Conservation (phyloP, 2,797 vertebrate species). For the Sibirionetta formosa region DNA sequence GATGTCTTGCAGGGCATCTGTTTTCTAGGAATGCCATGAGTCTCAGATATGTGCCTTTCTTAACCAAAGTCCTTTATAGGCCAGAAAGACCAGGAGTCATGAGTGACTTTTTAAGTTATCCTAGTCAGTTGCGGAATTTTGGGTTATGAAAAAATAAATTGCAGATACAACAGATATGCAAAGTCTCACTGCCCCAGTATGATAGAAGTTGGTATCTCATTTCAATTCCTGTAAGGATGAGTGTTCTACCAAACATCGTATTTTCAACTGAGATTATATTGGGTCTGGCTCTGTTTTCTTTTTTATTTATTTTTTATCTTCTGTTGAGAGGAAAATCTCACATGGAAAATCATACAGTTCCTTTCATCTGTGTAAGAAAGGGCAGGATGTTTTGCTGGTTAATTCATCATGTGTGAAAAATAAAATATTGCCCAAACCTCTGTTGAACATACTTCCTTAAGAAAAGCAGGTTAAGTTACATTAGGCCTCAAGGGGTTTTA, state of each 20-base stretch:
- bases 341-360: neutral
- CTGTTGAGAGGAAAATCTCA: neutral
- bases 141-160: neutral
- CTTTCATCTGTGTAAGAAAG: constrained; percentile 34
- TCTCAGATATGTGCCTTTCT: neutral
- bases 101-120: neutral
- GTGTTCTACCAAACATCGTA: neutral
- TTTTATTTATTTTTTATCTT: neutral
- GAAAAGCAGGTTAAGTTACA: constrained; percentile 49
- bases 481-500: constrained; percentile 54
- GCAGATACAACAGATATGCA: neutral
- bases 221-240: neutral
- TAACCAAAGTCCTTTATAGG: neutral
- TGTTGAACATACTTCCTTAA: constrained; percentile 39
- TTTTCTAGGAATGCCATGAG: neutral
- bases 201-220: neutral
- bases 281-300: neutral
- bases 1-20: neutral
- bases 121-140: neutral
- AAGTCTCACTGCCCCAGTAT: neutral
- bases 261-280: neutral
- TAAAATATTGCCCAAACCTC: constrained; percentile 50
- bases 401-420: constrained; percentile 55
- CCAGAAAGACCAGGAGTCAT: neutral
- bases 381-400: constrained; percentile 68